Evolutionary conservation across 2,797 vertebrate genomes (phyloP).

Genomic region (Octomys mimax): DNA sequence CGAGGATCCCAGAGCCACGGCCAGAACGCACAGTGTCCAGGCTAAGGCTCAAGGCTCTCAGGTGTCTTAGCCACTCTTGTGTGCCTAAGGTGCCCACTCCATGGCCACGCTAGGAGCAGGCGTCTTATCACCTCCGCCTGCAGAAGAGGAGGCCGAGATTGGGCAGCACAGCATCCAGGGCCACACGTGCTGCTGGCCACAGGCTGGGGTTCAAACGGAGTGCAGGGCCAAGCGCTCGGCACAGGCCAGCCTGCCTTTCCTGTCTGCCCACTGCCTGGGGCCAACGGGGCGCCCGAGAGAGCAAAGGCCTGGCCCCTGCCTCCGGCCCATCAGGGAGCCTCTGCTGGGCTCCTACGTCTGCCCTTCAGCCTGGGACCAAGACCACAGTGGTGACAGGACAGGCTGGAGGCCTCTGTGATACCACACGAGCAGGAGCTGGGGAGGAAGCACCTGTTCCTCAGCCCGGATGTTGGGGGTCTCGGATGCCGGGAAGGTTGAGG

Average conservation of each 20-base stretch:
- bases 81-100: not conserved
- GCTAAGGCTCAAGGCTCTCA: fast-evolving
- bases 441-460: not conserved
- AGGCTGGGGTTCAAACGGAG: not conserved
- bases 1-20: not conserved
- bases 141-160: not conserved
- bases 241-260: not conserved
- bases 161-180: fast-evolving
- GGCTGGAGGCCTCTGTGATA: not conserved
- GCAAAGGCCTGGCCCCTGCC: not conserved
- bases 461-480: not conserved
- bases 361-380: not conserved
- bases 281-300: not conserved
- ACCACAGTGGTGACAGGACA: fast-evolving
- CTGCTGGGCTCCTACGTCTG: not conserved
- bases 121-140: fast-evolving
- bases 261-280: fast-evolving
- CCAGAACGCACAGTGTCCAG: not conserved
- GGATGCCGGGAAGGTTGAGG: not conserved
- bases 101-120: fast-evolving
- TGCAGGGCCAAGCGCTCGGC: not conserved
- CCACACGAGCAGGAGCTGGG: not conserved
- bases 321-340: not conserved
- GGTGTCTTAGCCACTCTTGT: fast-evolving
- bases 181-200: not conserved